Evolutionary conservation across 2,797 vertebrate genomes (phyloP), one percentile per base, ranked within the genome.

Genomic region (Poeciliopsis presidionis): DNA sequence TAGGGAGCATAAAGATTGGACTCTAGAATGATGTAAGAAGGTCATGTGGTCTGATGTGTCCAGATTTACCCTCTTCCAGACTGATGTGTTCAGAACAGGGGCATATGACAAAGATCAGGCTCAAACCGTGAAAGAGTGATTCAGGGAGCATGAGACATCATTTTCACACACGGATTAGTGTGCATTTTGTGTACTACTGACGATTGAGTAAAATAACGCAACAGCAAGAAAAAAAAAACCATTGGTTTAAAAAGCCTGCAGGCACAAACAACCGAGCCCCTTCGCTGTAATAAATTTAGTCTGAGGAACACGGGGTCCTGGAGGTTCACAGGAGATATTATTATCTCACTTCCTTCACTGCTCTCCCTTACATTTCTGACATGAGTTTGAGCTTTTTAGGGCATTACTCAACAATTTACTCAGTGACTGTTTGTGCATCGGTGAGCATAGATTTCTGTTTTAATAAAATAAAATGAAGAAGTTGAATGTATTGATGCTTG

Each of bases 201-300:
- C 72, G 77, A 74, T 79, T 87, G 67, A 65, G 49, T 88, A 87
- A 87, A 88, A 88, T 76, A 86, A n/a, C 71, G 57, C 78, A 61
- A 18, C 18, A 55, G 85, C 75, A 7, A 59, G 67, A 51, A 59
- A 67, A 69, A 59, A 63, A 53, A 65, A 25, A 70, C 83, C 76
- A 72, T 84, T 59, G 80, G 61, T 47, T 36, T 6, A 76, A 59
- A 84, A 76, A 85, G 25, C 46, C 74, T 16, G 65, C n/a, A 61
- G 30, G 22, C 22, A 53, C 61, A 76, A 28, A 79, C 41, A 82
- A 47, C 55, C 6, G 0, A 83, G 63, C 80, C 85, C 91, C 86
- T 75, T 87, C 88, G 90, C 87, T 81, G 90, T 81, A 92, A 91
- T 86, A 82, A 80, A 85, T 85, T 81, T 69, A 59, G 70, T 85